Base-by-base conservation (phyloP, 2,888 invertebrate species). In the Drosophila greeni region DNA sequence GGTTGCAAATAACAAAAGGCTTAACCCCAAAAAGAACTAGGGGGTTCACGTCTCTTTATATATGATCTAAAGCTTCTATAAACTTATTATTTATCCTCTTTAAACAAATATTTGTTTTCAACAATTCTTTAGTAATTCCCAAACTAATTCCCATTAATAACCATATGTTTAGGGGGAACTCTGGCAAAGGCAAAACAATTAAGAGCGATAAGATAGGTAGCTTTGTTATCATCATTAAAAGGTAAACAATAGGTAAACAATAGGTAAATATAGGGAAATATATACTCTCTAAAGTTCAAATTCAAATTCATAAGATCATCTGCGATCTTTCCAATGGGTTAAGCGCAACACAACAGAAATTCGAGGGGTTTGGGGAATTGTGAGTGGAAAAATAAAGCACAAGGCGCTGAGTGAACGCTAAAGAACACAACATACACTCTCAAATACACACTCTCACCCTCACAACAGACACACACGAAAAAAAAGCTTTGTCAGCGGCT, bases 321-420 rank as follows among this genome's bases (percentile, higher is more conserved):
- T 37, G 55, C n/a, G 14, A 33, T 24, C 18, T 20, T 39, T 7
- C 14, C 14, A 18, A 20, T 57, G 58, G 58, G 58, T 57, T 57
- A 58, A 56, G 56, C 9, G 6, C 18, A 18, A 55, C 37, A 18
- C 45, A 29, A 29, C 45, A 18, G 40, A 20, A 33, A 40, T 33
- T 31, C 16, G 8, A 2, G 57, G 39, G 7, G 14, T 0, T 16
- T 2, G 36, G 16, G 26, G 11, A 14, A 5, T 14, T 20, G 42
- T 14, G 42, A 12, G 58, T n/a, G 42, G 26, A 40, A 42, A 57
- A 34, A 42, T 42, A 76, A 48, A 76, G 47, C 66, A 45, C 39
- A 37, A 53, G 56, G 56, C 54, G 56, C 29, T 56, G 56, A 53
- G 54, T 56, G 56, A 56, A 36, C 37, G 54, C 56, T 37, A 53